A percentile compares a stretch with the other conserved stretches of the same genome.
Conservation (phyloP, 2,797 vertebrate genomes). For the Anisognathus igniventris region DNA sequence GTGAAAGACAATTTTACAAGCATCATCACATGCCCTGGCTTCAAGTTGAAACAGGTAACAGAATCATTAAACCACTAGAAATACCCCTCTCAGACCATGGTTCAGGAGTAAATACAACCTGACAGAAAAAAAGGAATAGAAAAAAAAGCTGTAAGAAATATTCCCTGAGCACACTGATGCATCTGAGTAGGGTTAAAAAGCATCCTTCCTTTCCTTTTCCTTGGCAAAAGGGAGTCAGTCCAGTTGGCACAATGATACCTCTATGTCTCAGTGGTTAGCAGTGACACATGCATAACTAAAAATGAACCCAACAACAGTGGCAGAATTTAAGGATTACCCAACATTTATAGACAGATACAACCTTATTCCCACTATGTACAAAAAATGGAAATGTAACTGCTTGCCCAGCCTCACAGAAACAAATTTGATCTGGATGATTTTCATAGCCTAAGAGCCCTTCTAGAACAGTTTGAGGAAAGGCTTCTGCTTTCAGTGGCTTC, state of each 20-base stretch:
- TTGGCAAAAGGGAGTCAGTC: neutral
- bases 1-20: neutral
- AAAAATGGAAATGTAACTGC: neutral
- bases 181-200: slow-evolving; percentile 13
- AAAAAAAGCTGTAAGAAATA: neutral
- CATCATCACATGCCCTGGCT: neutral
- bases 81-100: neutral
- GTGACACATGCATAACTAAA: neutral
- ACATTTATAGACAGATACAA: neutral
- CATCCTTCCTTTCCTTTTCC: neutral
- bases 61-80: neutral
- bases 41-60: neutral
- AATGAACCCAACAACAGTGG: neutral
- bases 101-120: neutral
- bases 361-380: neutral
- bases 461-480: neutral
- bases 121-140: neutral
- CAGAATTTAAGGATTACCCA: neutral
- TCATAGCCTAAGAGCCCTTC: neutral
- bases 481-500: neutral
- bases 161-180: neutral
- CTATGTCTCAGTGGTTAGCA: neutral
- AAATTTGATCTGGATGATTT: neutral
- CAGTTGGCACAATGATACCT: neutral
- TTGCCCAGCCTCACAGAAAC: neutral